Percentiles rank a stretch among this genome's conserved stretches.
Conservation (phyloP, 2,113 vertebrate species). For the Anoplopoma fimbria region DNA sequence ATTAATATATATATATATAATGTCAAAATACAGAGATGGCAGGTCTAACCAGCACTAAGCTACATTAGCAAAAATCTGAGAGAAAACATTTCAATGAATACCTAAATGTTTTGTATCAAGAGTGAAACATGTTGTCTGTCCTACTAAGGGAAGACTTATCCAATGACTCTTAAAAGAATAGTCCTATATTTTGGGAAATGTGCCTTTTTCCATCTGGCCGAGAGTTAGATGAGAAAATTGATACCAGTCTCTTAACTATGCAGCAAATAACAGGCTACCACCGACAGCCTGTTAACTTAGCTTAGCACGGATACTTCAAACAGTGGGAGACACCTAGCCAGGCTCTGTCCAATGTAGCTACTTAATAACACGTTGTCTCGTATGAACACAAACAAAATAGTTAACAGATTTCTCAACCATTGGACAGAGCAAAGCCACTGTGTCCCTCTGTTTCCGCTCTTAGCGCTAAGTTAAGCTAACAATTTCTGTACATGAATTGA, state of each 20-base stretch:
- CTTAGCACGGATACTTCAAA: background rate
- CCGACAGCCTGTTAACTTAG: background rate
- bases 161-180: too few species aligned
- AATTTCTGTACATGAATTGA: background rate
- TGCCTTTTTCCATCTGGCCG: background rate
- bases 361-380: background rate
- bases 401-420: background rate
- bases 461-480: background rate
- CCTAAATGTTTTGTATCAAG: background rate
- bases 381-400: background rate
- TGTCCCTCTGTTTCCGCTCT: background rate
- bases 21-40: background rate
- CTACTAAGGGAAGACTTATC: background rate
- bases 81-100: background rate
- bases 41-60: background rate
- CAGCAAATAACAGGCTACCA: background rate
- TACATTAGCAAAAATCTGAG: background rate
- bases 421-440: background rate
- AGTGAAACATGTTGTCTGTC: background rate
- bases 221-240: background rate
- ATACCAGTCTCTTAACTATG: background rate
- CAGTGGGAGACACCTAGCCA: background rate
- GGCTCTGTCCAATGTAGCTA: background rate
- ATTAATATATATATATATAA: background rate
- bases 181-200: background rate